Conservation (phyloP, 2,888 invertebrate species). For the Seira musarum region DNA sequence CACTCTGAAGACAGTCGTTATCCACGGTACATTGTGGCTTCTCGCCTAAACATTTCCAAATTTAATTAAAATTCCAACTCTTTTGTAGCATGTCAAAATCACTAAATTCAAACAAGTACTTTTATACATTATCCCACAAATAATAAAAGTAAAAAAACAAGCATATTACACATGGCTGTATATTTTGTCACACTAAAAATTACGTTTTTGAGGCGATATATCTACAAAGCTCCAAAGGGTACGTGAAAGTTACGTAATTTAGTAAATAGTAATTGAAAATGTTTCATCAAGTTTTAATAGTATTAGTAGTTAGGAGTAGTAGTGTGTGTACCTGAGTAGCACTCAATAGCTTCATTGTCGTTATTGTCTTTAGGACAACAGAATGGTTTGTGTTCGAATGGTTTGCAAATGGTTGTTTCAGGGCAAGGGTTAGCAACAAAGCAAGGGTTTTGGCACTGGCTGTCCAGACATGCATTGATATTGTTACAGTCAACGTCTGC, state of each 20-base stretch:
- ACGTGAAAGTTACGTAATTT: too few relatives aligned
- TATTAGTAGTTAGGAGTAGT: too few relatives aligned
- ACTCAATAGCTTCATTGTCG: conserved; percentile 70
- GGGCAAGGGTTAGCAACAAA: conserved; percentile 71
- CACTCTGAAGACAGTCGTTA: conserved; percentile 81
- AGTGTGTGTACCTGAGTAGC: conserved; percentile 67
- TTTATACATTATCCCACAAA: too few relatives aligned
- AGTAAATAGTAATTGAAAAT: too few relatives aligned
- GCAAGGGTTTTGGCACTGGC: conserved; percentile 72
- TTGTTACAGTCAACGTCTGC: conserved; percentile 71
- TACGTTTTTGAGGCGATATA: not conserved
- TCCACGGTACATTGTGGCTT: conserved; percentile 64
- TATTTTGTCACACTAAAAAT: too few relatives aligned
- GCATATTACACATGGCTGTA: too few relatives aligned
- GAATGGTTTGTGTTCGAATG: conserved; percentile 70
- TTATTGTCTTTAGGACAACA: conserved; percentile 71
- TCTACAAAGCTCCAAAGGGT: not conserved
- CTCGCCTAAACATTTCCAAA: conserved; percentile 60
- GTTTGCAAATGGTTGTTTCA: conserved; percentile 71
- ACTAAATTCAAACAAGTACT: too few relatives aligned
- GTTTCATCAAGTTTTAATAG: too few relatives aligned
- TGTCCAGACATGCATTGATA: conserved; percentile 71
- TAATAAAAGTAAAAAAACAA: too few relatives aligned
- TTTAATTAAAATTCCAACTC: too few relatives aligned
- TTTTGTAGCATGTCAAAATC: too few relatives aligned